Evolutionary conservation across 2,888 invertebrate species (phyloP), one percentile per base, ranked within the genome.

Genomic region (Subacronicta megacephala): DNA sequence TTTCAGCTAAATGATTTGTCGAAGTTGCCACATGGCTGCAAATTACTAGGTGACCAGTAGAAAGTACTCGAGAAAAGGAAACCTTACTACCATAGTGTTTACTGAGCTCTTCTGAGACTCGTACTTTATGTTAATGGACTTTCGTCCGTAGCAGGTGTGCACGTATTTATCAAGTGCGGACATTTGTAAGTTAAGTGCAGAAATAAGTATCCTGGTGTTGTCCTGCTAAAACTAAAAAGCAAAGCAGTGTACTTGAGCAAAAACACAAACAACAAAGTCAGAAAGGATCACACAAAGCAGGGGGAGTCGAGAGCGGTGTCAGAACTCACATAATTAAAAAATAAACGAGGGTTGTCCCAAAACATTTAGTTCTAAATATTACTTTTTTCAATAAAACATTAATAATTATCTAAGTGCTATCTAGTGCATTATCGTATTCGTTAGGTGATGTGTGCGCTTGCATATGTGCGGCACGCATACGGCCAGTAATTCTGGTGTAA

Each of bases 401-500:
- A 87, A 84, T 84, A 85, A 88, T 88, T 84, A 91, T 92, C 90
- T 94, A 94, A 90, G 94, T 94, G 93, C 92, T 93, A 94, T 93
- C 93, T 90, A 94, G 92, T 93, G 93, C 91, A 87, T 92, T 90
- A 90, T 90, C 82, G 81, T 90, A 84, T 78, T 90, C 89, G 85
- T 91, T 94, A 94, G 88, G 94, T 94, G 94, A 94, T 92, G 93
- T 94, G 94, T 94, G 94, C 93, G 94, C 89, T 90, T 90, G 93
- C 89, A 93, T 94, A 94, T 92, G 93, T 93, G 94, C 93, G 94
- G 91, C 93, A 94, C 93, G 94, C 92, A 92, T 92, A 94, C 88
- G 94, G 94, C 94, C 94, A 94, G 94, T 94, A 93, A 90, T 92
- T 94, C 94, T 94, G 94, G 94, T 93, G 94, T 93, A 94, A 93